Percentiles rank a stretch among this genome's conserved stretches.
phyloP scores from a whole-genome alignment of 1,140 invertebrate species.

The Drosophila oshimai region DNA sequence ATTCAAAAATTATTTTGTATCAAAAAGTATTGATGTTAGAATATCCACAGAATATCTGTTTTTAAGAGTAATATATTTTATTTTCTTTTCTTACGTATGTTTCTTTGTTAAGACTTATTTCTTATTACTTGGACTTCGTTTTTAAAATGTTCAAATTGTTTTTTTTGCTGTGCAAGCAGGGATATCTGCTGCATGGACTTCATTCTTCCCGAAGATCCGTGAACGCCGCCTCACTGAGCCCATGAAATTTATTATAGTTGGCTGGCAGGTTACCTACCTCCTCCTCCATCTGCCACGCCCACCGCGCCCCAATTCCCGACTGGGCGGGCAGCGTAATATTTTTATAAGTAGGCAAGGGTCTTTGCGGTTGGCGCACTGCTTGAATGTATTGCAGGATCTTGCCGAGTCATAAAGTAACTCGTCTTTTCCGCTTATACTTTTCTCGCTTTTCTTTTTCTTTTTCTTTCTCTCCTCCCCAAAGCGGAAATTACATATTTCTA shows the following conservation, averaged over 20 bases:
- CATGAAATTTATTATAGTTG: conserved; percentile 64
- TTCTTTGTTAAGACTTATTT: no score
- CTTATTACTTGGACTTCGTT: not conserved
- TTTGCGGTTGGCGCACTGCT: conserved; percentile 35
- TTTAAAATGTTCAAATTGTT: no score
- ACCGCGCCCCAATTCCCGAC: conserved; percentile 8
- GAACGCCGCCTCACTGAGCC: conserved; percentile 54
- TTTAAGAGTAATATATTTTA: no score
- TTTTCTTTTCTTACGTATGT: no score
- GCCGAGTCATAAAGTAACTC: conserved; percentile 65
- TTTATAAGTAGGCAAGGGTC: conserved; percentile 59
- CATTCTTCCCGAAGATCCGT: conserved; percentile 27
- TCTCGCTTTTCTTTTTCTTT: conserved; percentile 17
- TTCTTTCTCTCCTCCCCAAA: conserved; percentile 27
- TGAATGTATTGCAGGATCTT: conserved; percentile 53
- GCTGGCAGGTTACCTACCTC: conserved; percentile 11
- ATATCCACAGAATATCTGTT: no score
- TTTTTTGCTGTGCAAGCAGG: conserved; percentile 6
- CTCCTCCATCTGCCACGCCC: not conserved
- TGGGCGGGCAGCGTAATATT: conserved; percentile 42
- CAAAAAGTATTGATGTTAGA: no score
- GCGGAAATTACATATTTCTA: conserved; percentile 75
- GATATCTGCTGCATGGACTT: conserved; percentile 1
- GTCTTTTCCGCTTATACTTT: conserved; percentile 51
- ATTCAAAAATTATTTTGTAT: no score